These are phyloP conservation scores for Formica aserva DNA, from an alignment of 2,888 invertebrate genomes.

Conservation along the genomic window DNA sequence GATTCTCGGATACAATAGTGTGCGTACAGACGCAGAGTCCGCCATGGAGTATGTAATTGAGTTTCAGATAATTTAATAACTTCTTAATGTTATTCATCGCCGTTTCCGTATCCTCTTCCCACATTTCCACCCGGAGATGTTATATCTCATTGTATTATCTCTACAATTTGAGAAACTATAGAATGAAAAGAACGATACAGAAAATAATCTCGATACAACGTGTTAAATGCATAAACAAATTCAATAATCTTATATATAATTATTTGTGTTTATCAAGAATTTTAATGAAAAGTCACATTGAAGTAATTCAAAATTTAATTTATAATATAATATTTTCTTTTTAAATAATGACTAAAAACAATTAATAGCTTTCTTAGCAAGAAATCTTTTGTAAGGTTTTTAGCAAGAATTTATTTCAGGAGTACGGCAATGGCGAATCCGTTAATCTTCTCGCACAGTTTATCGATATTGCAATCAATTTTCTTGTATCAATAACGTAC, in stretches of 20 bases:
- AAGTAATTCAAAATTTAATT: slow-evolving; percentile 3
- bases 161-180: slow-evolving; percentile 14
- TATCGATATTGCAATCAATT: slow-evolving; percentile 45
- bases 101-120: slow-evolving; percentile 22
- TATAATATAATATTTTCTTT: neutral
- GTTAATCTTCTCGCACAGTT: slow-evolving; percentile 10
- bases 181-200: slow-evolving; percentile 19
- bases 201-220: slow-evolving; percentile 3
- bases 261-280: neutral
- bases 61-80: slow-evolving; percentile 62
- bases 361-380: neutral
- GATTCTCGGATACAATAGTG: neutral
- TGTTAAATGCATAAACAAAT: neutral
- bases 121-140: slow-evolving; percentile 23
- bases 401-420: neutral
- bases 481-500: slow-evolving; percentile 45
- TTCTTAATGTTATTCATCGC: slow-evolving; percentile 57
- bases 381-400: neutral
- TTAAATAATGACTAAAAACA: neutral
- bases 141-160: slow-evolving; percentile 29
- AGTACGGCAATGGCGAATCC: slow-evolving; percentile 9
- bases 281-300: neutral
- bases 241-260: no score
- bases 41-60: slow-evolving; percentile 44
- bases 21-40: neutral